Conservation (phyloP, 2,888 invertebrate genomes). For the Anticlea derivata region DNA sequence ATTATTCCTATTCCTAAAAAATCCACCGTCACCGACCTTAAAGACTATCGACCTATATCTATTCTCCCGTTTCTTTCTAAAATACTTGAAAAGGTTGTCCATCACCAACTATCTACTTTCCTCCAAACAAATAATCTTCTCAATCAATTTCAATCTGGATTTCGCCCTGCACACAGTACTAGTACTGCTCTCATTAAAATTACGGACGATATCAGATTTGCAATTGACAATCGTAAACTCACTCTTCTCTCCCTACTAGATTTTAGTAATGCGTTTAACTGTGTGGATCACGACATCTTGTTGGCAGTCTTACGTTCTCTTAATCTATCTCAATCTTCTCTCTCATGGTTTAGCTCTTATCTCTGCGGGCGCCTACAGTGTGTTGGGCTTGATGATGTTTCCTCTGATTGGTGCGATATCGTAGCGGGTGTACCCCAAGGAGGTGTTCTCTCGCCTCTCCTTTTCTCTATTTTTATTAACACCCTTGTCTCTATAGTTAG, state of each 20-base stretch:
- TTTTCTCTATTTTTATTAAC: background rate
- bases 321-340: background rate
- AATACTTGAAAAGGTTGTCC: too few species aligned
- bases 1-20: constrained; percentile 1
- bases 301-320: background rate
- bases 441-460: background rate
- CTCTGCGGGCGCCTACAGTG: background rate
- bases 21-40: background rate
- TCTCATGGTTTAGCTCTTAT: background rate
- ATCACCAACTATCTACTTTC: background rate
- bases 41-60: background rate
- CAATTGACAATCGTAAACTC: background rate
- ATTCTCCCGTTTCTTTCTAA: too few species aligned
- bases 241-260: too few species aligned
- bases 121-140: background rate
- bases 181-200: background rate
- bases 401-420: background rate
- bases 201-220: background rate
- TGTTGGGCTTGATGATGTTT: background rate
- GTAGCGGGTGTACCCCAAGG: too few species aligned
- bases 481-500: background rate
- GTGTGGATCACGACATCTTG: background rate
- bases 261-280: too few species aligned
- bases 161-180: background rate
- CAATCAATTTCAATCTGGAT: background rate